A percentile compares a stretch with the other conserved stretches of the same genome.
phyloP scores from a whole-genome alignment of 2,888 invertebrate species.

The Drosophila subquinaria region DNA sequence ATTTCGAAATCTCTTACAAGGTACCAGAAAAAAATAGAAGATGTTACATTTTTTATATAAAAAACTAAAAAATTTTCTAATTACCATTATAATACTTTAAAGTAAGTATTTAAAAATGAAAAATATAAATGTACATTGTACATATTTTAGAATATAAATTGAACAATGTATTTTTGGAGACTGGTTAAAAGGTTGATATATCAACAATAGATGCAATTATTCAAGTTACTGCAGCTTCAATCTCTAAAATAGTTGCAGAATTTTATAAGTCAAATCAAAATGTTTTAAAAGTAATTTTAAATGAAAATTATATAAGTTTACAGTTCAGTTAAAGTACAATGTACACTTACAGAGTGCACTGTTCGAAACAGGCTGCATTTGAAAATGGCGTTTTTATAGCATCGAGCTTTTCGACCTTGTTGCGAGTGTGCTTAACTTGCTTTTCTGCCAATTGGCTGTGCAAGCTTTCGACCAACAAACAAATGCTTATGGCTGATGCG shows the following conservation, averaged over 20 bases:
- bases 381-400: neutral
- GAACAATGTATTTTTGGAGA: too few relatives aligned
- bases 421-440: neutral
- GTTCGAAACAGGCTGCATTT: neutral
- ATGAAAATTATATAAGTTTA: neutral
- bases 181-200: neutral
- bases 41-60: neutral
- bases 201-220: too few relatives aligned
- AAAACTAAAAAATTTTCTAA: neutral
- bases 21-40: neutral
- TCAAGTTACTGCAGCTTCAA: neutral
- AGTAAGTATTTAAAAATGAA: too few relatives aligned
- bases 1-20: neutral
- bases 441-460: constrained; percentile 6
- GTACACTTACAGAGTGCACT: neutral
- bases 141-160: too few relatives aligned
- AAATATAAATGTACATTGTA: too few relatives aligned
- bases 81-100: too few relatives aligned
- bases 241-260: neutral
- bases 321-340: neutral
- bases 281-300: neutral
- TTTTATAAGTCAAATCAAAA: neutral
- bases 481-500: constrained; percentile 20
- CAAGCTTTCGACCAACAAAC: constrained; percentile 36
- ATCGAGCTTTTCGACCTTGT: constrained; percentile 16